A percentile compares a stretch with the other conserved stretches of the same genome.
phyloP scores from a whole-genome alignment of 2,888 invertebrate species.

The Bombyx huttoni region DNA sequence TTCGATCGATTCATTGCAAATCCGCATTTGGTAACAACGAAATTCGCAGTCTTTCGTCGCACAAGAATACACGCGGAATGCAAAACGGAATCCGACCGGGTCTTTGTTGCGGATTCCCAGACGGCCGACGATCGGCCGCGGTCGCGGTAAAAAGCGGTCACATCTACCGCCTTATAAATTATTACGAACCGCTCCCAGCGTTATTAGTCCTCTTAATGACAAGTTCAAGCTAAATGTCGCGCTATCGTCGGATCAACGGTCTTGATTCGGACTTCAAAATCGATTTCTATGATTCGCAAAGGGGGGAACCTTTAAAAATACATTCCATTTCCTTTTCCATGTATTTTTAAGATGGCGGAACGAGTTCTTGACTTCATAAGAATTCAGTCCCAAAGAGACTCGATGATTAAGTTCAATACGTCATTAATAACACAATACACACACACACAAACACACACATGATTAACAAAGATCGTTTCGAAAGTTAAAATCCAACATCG shows the following conservation, averaged over 20 bases:
- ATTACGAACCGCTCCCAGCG: slow-evolving; percentile 46
- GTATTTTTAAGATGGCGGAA: no score
- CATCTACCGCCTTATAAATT: slow-evolving; percentile 56
- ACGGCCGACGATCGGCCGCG: slow-evolving; percentile 46
- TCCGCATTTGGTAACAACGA: slow-evolving; percentile 37
- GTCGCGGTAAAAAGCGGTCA: slow-evolving; percentile 59
- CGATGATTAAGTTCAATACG: no score
- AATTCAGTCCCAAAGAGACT: no score
- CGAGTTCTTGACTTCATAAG: no score
- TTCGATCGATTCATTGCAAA: slow-evolving; percentile 36
- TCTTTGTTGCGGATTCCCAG: slow-evolving; percentile 70
- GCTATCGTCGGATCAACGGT: not conserved
- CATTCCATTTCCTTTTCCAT: no score
- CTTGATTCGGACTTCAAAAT: not conserved
- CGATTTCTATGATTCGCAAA: no score
- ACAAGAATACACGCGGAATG: slow-evolving; percentile 55
- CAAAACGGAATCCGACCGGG: slow-evolving; percentile 60
- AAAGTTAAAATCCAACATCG: not conserved
- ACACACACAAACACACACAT: no score
- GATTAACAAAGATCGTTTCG: no score
- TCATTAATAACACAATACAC: no score
- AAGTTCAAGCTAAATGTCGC: slow-evolving; percentile 12
- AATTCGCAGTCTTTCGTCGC: slow-evolving; percentile 39
- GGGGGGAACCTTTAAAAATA: no score
- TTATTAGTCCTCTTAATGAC: slow-evolving; percentile 62